Evolutionary conservation across 2,797 vertebrate species (phyloP).

Genomic region (Margarornis squamiger): DNA sequence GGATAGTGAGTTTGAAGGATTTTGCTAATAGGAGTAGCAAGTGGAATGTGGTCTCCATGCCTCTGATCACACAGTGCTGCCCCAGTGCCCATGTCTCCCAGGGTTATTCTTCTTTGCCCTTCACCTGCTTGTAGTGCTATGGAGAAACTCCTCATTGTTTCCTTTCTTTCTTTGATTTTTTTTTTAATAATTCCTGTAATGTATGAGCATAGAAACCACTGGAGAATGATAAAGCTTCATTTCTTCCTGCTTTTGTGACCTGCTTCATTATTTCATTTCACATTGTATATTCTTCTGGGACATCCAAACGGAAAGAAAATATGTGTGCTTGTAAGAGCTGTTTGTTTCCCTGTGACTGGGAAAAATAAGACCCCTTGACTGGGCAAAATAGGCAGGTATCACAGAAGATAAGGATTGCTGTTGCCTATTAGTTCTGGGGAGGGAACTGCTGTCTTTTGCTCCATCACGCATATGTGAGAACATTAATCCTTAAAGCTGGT

Average conservation of each 20-base stretch:
- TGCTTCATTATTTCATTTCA: neutral
- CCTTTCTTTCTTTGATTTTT: neutral
- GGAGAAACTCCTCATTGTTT: constrained; percentile 8
- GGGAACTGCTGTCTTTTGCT: neutral
- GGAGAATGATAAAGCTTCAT: constrained; percentile 60
- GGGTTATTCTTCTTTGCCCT: neutral
- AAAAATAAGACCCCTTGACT: neutral
- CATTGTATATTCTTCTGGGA: constrained; percentile 57
- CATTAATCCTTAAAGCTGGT: neutral
- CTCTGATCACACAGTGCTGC: fast-evolving
- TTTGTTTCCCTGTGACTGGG: constrained; percentile 19
- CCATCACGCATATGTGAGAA: fast-evolving
- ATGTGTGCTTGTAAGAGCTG: neutral
- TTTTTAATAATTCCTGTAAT: constrained; percentile 7
- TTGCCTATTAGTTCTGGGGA: neutral
- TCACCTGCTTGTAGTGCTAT: neutral
- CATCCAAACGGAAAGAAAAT: constrained; percentile 2
- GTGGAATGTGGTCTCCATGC: neutral
- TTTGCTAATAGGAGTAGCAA: fast-evolving
- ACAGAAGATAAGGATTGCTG: neutral
- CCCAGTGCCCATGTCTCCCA: fast-evolving
- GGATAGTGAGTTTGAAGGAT: neutral
- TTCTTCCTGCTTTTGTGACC: constrained; percentile 66
- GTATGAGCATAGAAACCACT: constrained; percentile 18
- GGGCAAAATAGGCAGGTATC: neutral